Base-by-base conservation (phyloP, 2,888 invertebrate genomes). In the Bugula neritina region DNA sequence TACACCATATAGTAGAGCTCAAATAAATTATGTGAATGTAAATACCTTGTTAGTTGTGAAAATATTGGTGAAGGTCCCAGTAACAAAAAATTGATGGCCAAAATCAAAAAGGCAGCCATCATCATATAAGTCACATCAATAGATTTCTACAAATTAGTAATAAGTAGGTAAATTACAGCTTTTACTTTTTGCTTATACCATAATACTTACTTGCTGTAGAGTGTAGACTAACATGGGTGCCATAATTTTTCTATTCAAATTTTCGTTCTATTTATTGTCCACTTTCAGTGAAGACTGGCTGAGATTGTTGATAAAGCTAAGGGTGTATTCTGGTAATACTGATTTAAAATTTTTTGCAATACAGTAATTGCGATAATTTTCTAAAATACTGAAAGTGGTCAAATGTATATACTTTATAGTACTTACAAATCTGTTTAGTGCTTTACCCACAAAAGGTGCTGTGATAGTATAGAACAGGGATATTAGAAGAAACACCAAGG, bases 51-150 rank as follows among this genome's bases (percentile, higher is more conserved):
- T n/a, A n/a, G n/a, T n/a, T n/a, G n/a, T n/a, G 43, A 5, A 63
- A 63, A 5, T 13, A 63, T 2, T 29, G 63, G 63, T 5, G 63
- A 63, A 31, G 63, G 63, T 25, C 63, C 63, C 63, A 63, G 27
- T 13, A 63, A 31, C 63, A 63, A 3, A 27, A 63, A 63, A 31
- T 63, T 31, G 5, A 31, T 31, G 10, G 63, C 34, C 5, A 10
- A 10, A 13, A 63, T 3, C 5, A 63, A 5, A n/a, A 29, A 63
- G 2, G 25, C 63, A 63, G 5, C 21, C 31, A 63, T 27, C 63
- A 63, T 29, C 31, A 63, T n/a, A 31, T 63, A 63, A 21, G 13
- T 10, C 21, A 31, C 10, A 27, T 63, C 31, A 13, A 63, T 31
- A 2, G 31, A 63, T 13, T 34, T 63, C 63, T 63, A 34, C 63